Evolutionary conservation across 64 coral and sea anemone species (phyloP).

Genomic region (Dendronephthya gigantea): DNA sequence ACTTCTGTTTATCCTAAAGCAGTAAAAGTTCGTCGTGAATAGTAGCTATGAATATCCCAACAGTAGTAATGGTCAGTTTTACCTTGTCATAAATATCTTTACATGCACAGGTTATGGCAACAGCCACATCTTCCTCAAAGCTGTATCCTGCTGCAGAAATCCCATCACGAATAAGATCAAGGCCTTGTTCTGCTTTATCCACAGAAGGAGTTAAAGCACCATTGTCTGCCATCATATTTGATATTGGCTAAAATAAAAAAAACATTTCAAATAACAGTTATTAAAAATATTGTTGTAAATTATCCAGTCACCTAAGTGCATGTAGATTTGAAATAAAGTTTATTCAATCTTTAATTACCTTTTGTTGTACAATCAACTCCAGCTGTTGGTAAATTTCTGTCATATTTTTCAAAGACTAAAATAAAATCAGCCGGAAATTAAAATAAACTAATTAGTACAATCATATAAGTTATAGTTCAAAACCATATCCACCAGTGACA

Average conservation of each 20-base stretch:
- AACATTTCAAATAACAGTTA: too few relatives aligned
- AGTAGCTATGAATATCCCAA: background rate
- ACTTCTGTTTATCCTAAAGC: slow-evolving; percentile 82
- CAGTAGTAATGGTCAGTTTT: too few relatives aligned
- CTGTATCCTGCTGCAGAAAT: slow-evolving; percentile 51
- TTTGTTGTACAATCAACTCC: background rate
- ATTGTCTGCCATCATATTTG: slow-evolving; percentile 50
- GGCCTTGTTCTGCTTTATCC: slow-evolving; percentile 65
- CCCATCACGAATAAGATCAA: slow-evolving; percentile 76
- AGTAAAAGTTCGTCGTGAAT: background rate
- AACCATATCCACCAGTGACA: too few relatives aligned
- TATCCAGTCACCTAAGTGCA: too few relatives aligned
- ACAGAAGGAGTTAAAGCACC: slow-evolving; percentile 62
- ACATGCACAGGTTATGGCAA: slow-evolving; percentile 66
- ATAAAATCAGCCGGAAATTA: background rate
- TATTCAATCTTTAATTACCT: background rate
- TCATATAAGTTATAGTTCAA: too few relatives aligned
- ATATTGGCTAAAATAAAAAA: slow-evolving; percentile 26
- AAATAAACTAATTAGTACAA: too few relatives aligned
- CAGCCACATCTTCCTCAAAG: slow-evolving; percentile 56
- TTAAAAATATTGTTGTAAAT: too few relatives aligned
- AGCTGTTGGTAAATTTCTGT: background rate
- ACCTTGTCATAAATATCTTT: slow-evolving; percentile 82
- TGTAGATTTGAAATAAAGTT: background rate
- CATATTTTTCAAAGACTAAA: background rate